These are phyloP conservation scores for Hippopotamyrus pictus DNA, from an alignment of 2,797 vertebrate genomes.

Conservation along the genomic window DNA sequence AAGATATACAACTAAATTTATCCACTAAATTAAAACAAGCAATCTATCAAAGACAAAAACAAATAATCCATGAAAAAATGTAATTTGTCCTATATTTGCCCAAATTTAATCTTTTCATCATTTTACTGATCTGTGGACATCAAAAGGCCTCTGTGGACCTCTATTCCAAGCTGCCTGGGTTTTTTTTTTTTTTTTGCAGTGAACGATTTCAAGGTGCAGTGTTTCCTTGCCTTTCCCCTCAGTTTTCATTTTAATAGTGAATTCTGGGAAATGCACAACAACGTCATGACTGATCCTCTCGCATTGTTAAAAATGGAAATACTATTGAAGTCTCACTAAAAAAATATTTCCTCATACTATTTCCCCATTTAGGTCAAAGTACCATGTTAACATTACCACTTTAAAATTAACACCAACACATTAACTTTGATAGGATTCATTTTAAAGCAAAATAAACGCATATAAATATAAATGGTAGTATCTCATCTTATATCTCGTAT, in stretches of 20 bases:
- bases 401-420: not conserved
- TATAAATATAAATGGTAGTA: not conserved
- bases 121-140: not conserved
- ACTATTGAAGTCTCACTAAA: not conserved
- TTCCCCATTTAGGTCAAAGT: not conserved
- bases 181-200: not conserved
- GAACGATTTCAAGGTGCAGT: not conserved
- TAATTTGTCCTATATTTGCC: not conserved
- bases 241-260: not conserved
- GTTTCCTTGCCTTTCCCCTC: not conserved
- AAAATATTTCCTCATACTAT: not conserved
- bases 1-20: not conserved
- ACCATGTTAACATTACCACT: not conserved
- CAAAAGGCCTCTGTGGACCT: not conserved
- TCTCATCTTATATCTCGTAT: not conserved
- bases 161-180: not conserved
- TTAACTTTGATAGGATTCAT: not conserved
- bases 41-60: not conserved
- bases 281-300: not conserved
- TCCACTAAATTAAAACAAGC: not conserved
- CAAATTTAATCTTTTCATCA: not conserved
- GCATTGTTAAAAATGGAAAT: not conserved
- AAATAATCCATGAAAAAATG: not conserved
- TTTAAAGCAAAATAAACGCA: not conserved
- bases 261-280: not conserved